A percentile compares a stretch with the other conserved stretches of the same genome.
These are phyloP conservation scores for Pelecanoides urinatrix DNA, from an alignment of 2,113 vertebrate genomes.

Conservation along the genomic window DNA sequence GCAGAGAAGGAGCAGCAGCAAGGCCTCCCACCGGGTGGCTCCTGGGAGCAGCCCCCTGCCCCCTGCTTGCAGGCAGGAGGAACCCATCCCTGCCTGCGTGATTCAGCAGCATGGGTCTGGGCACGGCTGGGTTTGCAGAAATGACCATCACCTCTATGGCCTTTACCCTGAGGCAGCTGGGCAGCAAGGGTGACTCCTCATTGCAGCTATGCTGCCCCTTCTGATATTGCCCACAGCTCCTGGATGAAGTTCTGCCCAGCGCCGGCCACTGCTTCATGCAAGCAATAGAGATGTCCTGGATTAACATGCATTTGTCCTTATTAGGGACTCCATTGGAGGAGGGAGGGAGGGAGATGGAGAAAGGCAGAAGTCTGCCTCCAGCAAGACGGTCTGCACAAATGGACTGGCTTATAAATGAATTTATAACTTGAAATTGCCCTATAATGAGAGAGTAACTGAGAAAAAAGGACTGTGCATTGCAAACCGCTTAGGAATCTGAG, in stretches of 20 bases:
- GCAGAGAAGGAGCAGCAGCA: neutral
- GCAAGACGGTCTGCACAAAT: constrained; percentile 39
- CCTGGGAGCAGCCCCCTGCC: neutral
- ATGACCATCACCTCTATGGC: neutral
- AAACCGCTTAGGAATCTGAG: constrained; percentile 45
- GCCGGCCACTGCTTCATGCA: neutral
- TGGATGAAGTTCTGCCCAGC: neutral
- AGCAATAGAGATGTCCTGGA: neutral
- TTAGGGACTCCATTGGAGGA: neutral
- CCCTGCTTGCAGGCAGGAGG: neutral
- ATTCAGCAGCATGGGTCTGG: neutral
- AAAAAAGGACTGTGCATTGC: constrained; percentile 37
- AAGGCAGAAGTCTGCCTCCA: constrained; percentile 38
- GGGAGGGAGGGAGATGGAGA: neutral
- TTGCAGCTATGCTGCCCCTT: neutral
- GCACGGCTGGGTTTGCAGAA: neutral
- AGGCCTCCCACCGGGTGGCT: neutral
- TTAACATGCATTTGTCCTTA: neutral
- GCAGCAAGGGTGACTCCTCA: neutral
- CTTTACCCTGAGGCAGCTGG: neutral
- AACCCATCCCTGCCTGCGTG: accelerated
- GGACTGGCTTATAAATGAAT: constrained; percentile 69
- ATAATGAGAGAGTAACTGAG: constrained; percentile 61
- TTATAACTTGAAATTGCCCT: constrained; percentile 66
- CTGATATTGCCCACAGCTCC: neutral